A percentile compares a stretch with the other conserved stretches of the same genome.
Evolutionary conservation across 2,113 vertebrate species (phyloP).

Genomic region (Cricetomys ansorgei): DNA sequence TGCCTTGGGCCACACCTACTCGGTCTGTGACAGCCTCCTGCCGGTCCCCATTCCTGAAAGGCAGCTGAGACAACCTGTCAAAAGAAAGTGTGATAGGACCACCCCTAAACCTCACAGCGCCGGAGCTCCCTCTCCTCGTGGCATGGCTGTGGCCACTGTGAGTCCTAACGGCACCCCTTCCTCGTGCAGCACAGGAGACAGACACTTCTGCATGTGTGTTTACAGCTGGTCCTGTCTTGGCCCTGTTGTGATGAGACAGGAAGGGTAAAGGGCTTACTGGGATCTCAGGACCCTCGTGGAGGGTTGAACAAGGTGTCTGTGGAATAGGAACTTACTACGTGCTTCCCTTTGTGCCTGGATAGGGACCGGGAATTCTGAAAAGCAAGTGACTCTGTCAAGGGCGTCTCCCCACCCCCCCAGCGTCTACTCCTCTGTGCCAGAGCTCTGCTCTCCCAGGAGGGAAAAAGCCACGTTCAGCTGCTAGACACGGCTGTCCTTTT

Average conservation of each 20-base stretch:
- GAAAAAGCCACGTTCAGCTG: rapidly evolving
- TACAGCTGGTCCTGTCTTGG: rapidly evolving
- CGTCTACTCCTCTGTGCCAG: neutral
- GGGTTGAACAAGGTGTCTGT: rapidly evolving
- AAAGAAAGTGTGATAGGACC: neutral
- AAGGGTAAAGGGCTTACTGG: neutral
- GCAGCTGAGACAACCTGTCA: neutral
- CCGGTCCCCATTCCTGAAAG: too few relatives aligned
- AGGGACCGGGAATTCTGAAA: neutral
- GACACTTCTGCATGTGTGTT: rapidly evolving
- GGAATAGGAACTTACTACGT: rapidly evolving
- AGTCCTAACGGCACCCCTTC: too few relatives aligned
- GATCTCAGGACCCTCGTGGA: rapidly evolving
- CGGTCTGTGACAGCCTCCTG: rapidly evolving
- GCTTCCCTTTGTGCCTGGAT: too few relatives aligned
- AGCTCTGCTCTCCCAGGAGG: neutral
- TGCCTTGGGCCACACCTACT: too few relatives aligned
- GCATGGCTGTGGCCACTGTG: rapidly evolving
- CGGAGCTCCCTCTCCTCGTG: neutral
- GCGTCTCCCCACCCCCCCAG: too few relatives aligned
- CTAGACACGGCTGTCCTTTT: neutral
- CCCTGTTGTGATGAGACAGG: neutral
- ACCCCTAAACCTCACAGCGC: neutral
- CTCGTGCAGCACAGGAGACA: neutral
- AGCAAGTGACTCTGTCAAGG: neutral